Evolutionary conservation across 2,888 invertebrate genomes (phyloP).

Genomic region (Hybos culiciformis): DNA sequence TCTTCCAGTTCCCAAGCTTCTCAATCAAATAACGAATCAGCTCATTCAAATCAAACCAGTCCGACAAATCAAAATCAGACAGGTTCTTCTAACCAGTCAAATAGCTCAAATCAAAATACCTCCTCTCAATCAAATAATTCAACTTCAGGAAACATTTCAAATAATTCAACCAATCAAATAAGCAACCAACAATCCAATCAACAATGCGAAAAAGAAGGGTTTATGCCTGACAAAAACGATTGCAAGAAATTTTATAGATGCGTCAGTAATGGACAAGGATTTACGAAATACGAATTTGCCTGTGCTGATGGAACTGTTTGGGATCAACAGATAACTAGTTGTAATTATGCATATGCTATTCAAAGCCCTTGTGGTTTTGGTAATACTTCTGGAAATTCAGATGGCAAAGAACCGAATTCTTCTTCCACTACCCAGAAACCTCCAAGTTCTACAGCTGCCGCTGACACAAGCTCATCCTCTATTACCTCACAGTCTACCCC

Average conservation of each 20-base stretch:
- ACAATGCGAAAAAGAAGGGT: conserved; percentile 36
- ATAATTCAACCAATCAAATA: conserved; percentile 11
- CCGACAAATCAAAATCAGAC: conserved; percentile 12
- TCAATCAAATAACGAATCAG: conserved; percentile 6
- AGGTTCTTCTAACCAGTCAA: conserved; percentile 6
- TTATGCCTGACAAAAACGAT: conserved; percentile 34
- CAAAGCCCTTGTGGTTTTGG: conserved; percentile 28
- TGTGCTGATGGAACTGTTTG: conserved; percentile 53
- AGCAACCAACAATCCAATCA: conserved; percentile 11
- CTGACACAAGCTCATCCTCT: conserved; percentile 1
- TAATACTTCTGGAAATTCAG: conserved; percentile 7
- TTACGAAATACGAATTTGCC: conserved; percentile 45
- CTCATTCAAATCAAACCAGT: conserved; percentile 15
- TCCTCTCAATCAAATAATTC: conserved; percentile 9
- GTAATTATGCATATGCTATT: conserved; percentile 25
- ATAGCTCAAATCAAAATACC: conserved; percentile 14
- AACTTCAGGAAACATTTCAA: conserved; percentile 10
- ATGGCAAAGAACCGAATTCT: background rate
- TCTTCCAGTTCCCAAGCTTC: conserved; percentile 4
- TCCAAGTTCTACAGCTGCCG: conserved; percentile 7
- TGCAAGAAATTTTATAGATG: conserved; percentile 57
- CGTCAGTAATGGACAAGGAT: conserved; percentile 45
- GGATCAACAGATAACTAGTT: conserved; percentile 37
- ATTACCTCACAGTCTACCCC: conserved; percentile 10
- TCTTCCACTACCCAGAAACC: conserved; percentile 9